Evolutionary conservation across 2,797 vertebrate genomes (phyloP).

Genomic region (Ambastaia sidthimunki): DNA sequence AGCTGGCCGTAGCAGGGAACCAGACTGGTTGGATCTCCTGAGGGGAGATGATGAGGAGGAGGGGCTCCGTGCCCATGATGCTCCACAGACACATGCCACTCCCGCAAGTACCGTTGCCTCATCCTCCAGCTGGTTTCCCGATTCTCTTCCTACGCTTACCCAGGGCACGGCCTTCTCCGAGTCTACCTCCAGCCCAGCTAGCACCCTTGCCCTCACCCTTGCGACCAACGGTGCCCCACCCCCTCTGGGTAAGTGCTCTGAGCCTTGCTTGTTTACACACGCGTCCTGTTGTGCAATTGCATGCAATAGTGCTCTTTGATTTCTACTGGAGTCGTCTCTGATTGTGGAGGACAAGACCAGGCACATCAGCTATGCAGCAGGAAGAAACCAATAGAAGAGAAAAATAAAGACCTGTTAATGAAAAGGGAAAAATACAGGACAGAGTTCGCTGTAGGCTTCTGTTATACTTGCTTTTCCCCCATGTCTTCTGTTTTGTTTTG

Average conservation of each 20-base stretch:
- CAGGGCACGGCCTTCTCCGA: conserved; percentile 32
- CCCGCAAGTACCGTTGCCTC: conserved; percentile 11
- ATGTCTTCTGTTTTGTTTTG: not conserved
- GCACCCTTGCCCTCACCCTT: conserved; percentile 40
- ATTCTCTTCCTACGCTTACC: conserved; percentile 39
- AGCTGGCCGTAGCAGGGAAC: conserved; percentile 44
- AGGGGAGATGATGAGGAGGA: conserved; percentile 60
- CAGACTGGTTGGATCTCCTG: conserved; percentile 53
- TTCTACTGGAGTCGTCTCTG: conserved; percentile 67
- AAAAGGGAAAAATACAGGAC: conserved; percentile 63
- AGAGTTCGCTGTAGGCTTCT: conserved; percentile 54
- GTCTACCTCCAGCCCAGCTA: conserved; percentile 62
- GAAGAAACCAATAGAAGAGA: conserved; percentile 76
- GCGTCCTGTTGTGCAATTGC: conserved; percentile 80
- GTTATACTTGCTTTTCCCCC: conserved; percentile 12
- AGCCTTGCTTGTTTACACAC: conserved; percentile 64
- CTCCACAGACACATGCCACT: conserved; percentile 27
- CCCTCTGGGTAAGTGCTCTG: conserved; percentile 69
- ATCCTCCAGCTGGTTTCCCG: conserved; percentile 30
- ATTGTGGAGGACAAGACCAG: conserved; percentile 83
- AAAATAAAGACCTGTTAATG: conserved; percentile 75
- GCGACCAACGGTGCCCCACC: conserved; percentile 56
- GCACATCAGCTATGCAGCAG: conserved; percentile 81
- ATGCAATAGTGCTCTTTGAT: conserved; percentile 76
- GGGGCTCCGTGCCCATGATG: conserved; percentile 32